Evolutionary conservation across 2,888 invertebrate genomes (phyloP), one percentile per base, ranked within the genome.

Genomic region (Allygus modestus): DNA sequence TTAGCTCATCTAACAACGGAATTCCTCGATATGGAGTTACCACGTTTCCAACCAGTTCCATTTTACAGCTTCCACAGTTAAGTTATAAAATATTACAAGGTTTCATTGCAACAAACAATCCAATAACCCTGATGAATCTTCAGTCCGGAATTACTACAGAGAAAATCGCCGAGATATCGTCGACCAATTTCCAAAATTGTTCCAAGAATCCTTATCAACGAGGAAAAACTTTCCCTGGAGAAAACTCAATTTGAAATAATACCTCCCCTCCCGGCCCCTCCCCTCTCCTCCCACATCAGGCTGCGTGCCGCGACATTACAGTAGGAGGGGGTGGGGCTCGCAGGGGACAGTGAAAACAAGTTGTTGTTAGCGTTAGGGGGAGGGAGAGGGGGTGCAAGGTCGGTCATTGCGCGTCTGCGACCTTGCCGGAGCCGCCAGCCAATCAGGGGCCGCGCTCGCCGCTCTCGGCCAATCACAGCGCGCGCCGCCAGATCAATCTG

Each of bases 171-270:
- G n/a, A n/a, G n/a, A n/a, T 9, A 37, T 37, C 37, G 37, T 58
- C 58, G 20, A 58, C 58, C 58, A 58, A 58, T 51, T 58, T 58
- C 58, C 58, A 23, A 58, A 11, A 12, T 23, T 58, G 58, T n/a
- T 51, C 51, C 51, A 51, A 51, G 51, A 20, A 58, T 58, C 37
- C 43, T 73, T 41, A 43, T 73, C 73, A 43, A 7, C 1, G 12
- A 23, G 23, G 54, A 23, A 77, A 46, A 77, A 77, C 77, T 77
- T 77, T 77, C 77, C 77, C 77, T 28, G n/a, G 54, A 77, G 77
- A 51, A 77, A 77, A 77, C 77, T 23, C 28, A 77, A 77, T 77
- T 51, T 43, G 77, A 77, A 77, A 51, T 73, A 73, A 73, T 15
- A 37, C 31, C 41, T n/a, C n/a, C n/a, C 58, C 58, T 58, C 20